Evolutionary conservation across 2,888 invertebrate species (phyloP).

Genomic region (Trisateles emortualis): DNA sequence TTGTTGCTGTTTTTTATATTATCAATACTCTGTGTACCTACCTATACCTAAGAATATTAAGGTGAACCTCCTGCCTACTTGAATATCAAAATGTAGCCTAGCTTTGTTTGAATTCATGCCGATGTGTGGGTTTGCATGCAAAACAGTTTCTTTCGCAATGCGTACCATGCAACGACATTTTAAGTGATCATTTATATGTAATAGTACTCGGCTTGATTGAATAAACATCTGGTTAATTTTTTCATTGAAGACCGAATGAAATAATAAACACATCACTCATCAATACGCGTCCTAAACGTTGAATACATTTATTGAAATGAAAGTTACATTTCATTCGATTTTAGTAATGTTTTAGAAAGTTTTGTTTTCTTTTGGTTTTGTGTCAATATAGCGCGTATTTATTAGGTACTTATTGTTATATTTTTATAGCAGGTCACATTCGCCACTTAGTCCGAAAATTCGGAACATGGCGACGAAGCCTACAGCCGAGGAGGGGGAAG

Average conservation of each 20-base stretch:
- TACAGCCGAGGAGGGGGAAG: conserved; percentile 87
- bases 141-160: conserved; percentile 70
- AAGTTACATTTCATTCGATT: not conserved
- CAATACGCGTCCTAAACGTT: not conserved
- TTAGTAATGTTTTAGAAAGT: not conserved
- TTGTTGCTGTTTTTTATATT: not conserved
- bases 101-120: conserved; percentile 61
- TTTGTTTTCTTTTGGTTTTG: not conserved
- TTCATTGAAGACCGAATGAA: not conserved
- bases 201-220: conserved; percentile 20
- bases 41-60: conserved; percentile 33
- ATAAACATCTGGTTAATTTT: conserved; percentile 20
- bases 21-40: not conserved
- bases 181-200: conserved; percentile 37
- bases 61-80: conserved; percentile 68
- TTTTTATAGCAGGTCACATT: conserved; percentile 84
- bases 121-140: conserved; percentile 66
- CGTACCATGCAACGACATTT: conserved; percentile 61
- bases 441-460: conserved; percentile 88
- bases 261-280: not conserved
- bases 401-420: conserved; percentile 1
- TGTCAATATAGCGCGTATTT: conserved; percentile 4
- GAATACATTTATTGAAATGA: conserved; percentile 5
- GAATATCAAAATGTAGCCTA: conserved; percentile 65
- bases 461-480: conserved; percentile 81